Base-by-base conservation (phyloP, 2,113 vertebrate genomes). In the Bambusicola thoracicus region DNA sequence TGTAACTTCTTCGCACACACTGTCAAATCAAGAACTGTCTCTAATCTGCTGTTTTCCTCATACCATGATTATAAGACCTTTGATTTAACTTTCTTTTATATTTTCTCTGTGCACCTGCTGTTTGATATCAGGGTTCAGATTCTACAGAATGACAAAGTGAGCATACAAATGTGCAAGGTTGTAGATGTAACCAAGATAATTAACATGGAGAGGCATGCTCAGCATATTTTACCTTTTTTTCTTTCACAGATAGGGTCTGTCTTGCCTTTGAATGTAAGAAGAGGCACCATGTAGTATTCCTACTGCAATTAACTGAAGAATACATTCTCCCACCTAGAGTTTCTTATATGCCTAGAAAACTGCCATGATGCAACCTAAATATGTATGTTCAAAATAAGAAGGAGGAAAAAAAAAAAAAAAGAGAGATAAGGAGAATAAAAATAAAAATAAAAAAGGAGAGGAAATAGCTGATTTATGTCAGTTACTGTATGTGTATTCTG, bases 101-200 rank as follows among this genome's bases (percentile, higher is more conserved):
- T 68, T 65, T 96, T 83, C n/a, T 25, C n/a, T 56, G 40, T 77
- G 58, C 76, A 89, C 89, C 87, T 94, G 79, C 95, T 95, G 94
- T 90, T 96, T 61, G 51, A 41, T 94, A 94, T 80, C 81, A 89
- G 70, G 44, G 27, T 80, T 95, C 87, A 83, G 46, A 81, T 91
- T 87, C 85, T 72, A 32, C 8, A 24, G 65, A 90, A 87, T 96
- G 91, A 96, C 85, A 93, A 90, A 73, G 56, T 85, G 85, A 96
- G 79, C 79, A 92, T 90, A 96, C 43, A 91, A 95, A 94, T 91
- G 51, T 91, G 56, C 59, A 78, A 85, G 76, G 65, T 40, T 91
- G 72, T 91, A 66, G 91, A 92, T 81, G 27, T 89, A 96, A 89
- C 87, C 56, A 85, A 72, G 85, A 87, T 89, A 95, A 96, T 95